Evolutionary conservation across 2,888 invertebrate species (phyloP).

Genomic region (Polia nebulosa): DNA sequence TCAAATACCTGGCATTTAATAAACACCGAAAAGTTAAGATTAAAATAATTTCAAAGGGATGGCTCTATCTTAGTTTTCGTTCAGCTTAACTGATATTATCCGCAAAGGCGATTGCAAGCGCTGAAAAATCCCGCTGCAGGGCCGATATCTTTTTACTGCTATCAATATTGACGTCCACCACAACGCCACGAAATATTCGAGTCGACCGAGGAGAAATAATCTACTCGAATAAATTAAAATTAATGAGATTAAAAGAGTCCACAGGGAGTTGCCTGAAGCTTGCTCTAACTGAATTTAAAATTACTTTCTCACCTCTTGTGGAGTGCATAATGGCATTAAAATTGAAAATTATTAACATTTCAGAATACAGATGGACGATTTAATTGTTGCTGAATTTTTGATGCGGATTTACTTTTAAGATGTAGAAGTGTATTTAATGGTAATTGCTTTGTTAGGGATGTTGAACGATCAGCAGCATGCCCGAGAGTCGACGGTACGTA

Average conservation of each 20-base stretch:
- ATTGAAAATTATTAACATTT: constrained; percentile 78
- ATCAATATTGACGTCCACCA: constrained; percentile 62
- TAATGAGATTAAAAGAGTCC: constrained; percentile 88
- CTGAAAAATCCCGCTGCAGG: constrained; percentile 31
- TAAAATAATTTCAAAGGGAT: background rate
- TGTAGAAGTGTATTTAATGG: constrained; percentile 19
- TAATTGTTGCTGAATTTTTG: constrained; percentile 61
- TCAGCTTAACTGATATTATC: constrained; percentile 11
- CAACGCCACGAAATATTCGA: constrained; percentile 76
- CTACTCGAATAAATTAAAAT: constrained; percentile 89
- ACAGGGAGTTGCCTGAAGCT: constrained; percentile 76
- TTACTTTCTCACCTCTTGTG: constrained; percentile 87
- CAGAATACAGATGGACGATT: constrained; percentile 63
- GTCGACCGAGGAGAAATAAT: constrained; percentile 84
- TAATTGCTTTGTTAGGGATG: constrained; percentile 17
- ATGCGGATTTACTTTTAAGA: constrained; percentile 34
- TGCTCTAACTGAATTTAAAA: constrained; percentile 87
- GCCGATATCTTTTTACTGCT: constrained; percentile 46
- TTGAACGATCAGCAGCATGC: too few species aligned
- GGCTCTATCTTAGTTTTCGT: constrained; percentile 13
- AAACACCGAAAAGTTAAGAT: background rate
- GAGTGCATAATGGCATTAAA: constrained; percentile 89
- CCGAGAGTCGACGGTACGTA: too few species aligned
- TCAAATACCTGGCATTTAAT: background rate
- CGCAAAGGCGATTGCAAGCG: constrained; percentile 17